These are phyloP conservation scores for Argynnis bischoffii DNA, from an alignment of 2,888 invertebrate species.

Conservation along the genomic window DNA sequence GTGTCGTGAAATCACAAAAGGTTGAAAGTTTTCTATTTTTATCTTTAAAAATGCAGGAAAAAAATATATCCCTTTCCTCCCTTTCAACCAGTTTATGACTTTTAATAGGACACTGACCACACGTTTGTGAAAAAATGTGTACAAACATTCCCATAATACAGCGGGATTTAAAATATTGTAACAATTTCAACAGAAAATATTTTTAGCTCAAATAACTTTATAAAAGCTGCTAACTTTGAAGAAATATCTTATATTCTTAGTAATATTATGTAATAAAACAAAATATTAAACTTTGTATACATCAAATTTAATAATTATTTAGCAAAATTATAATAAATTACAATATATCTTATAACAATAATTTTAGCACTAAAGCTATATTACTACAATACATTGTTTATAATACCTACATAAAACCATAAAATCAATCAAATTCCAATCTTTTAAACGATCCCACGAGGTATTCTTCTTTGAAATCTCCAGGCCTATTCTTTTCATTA, in stretches of 20 bases:
- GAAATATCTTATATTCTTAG: too few relatives aligned
- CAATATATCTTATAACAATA: background rate
- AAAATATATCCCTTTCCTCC: background rate
- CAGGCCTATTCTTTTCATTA: constrained; percentile 60
- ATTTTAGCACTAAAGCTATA: background rate
- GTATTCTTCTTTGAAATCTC: constrained; percentile 57
- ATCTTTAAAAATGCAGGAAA: constrained; percentile 22
- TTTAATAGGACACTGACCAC: constrained; percentile 5
- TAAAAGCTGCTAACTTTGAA: too few relatives aligned
- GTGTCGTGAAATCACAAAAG: constrained; percentile 33
- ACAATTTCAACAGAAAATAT: too few relatives aligned
- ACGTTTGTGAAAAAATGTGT: background rate
- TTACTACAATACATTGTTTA: background rate
- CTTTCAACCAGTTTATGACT: constrained; percentile 6
- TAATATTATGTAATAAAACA: constrained; percentile 5
- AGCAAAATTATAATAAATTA: constrained; percentile 1
- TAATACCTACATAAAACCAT: background rate
- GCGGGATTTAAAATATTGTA: background rate
- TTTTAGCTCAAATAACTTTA: too few relatives aligned
- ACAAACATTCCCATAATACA: background rate
- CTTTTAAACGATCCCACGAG: constrained; percentile 68
- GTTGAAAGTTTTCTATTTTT: constrained; percentile 29
- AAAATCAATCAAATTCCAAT: constrained; percentile 62
- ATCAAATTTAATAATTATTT: constrained; percentile 3
- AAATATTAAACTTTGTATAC: background rate